phyloP scores from a whole-genome alignment of 2,113 vertebrate genomes.

The Corythoichthys intestinalis region DNA sequence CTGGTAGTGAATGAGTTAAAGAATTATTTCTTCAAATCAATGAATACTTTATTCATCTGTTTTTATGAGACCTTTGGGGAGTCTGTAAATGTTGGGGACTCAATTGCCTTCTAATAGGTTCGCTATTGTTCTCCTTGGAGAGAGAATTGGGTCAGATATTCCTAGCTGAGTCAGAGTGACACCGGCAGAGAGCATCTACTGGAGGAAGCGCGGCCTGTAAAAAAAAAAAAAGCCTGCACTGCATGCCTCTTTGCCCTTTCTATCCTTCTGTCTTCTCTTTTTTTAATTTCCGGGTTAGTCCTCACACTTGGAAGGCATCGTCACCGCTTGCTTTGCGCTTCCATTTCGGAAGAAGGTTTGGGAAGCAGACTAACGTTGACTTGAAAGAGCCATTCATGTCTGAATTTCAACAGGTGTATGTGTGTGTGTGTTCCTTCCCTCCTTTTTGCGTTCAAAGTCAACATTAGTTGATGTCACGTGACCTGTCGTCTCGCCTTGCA shows the following conservation, averaged over 20 bases:
- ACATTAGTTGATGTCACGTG: constrained; percentile 76
- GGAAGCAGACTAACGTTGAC: constrained; percentile 76
- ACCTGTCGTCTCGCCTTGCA: constrained; percentile 68
- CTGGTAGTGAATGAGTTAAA: not conserved
- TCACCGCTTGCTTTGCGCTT: constrained; percentile 57
- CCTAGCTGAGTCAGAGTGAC: not conserved
- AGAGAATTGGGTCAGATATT: not conserved
- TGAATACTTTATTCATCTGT: not conserved
- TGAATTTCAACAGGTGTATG: constrained; percentile 64
- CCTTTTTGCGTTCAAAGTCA: constrained; percentile 71
- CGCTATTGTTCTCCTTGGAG: constrained; percentile 15
- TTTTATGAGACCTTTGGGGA: not conserved
- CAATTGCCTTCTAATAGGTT: not conserved
- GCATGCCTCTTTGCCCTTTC: constrained; percentile 58
- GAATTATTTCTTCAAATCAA: not conserved
- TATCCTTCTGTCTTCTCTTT: constrained; percentile 57
- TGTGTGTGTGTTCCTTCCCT: constrained; percentile 64
- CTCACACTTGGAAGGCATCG: constrained; percentile 51
- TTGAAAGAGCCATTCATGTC: constrained; percentile 73
- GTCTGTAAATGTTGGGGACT: not conserved
- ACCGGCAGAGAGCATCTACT: not conserved
- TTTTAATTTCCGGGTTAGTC: constrained; percentile 23
- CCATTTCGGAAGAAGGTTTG: constrained; percentile 68
- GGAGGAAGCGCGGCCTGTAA: constrained; percentile 62
- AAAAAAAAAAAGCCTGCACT: constrained; percentile 70